A percentile compares a stretch with the other conserved stretches of the same genome.
Conservation (phyloP, 2,888 invertebrate species). For the Eristalinus aeneus region DNA sequence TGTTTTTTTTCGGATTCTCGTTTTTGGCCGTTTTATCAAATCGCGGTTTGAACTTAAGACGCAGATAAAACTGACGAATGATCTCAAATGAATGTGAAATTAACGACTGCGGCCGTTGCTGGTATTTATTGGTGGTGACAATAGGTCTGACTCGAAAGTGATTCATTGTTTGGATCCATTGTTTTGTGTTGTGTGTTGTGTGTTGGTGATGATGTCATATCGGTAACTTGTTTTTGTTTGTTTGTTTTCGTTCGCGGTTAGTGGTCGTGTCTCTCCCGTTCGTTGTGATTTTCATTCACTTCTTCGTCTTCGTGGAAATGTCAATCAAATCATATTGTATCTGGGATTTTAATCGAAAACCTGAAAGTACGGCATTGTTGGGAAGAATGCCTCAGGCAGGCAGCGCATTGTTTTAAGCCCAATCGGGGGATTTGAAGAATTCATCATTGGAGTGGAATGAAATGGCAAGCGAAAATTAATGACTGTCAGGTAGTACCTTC, state of each 20-base stretch:
- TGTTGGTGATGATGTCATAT: slow-evolving; percentile 31
- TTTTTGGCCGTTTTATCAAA: not conserved
- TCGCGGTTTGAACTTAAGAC: not conserved
- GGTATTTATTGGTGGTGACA: slow-evolving; percentile 21
- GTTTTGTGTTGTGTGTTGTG: not conserved
- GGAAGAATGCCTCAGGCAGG: not conserved
- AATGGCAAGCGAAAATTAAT: not conserved
- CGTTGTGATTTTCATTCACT: not conserved
- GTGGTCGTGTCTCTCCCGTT: not conserved
- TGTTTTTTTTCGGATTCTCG: not conserved
- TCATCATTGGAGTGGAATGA: not conserved
- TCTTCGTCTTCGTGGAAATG: not conserved
- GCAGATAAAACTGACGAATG: slow-evolving; percentile 5
- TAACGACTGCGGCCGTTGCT: not conserved
- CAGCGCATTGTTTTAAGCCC: not conserved
- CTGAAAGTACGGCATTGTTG: not conserved
- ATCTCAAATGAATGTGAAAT: slow-evolving; percentile 15
- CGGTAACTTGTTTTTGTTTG: slow-evolving; percentile 23
- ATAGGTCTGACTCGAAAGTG: slow-evolving; percentile 29
- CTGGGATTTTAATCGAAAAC: not conserved
- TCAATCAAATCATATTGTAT: not conserved
- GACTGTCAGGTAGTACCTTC: not conserved
- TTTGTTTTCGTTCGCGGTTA: not conserved
- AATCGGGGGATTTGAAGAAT: not conserved
- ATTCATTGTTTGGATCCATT: slow-evolving; percentile 21